phyloP scores from a whole-genome alignment of 2,888 invertebrate species.

The Trachelus tabidus region DNA sequence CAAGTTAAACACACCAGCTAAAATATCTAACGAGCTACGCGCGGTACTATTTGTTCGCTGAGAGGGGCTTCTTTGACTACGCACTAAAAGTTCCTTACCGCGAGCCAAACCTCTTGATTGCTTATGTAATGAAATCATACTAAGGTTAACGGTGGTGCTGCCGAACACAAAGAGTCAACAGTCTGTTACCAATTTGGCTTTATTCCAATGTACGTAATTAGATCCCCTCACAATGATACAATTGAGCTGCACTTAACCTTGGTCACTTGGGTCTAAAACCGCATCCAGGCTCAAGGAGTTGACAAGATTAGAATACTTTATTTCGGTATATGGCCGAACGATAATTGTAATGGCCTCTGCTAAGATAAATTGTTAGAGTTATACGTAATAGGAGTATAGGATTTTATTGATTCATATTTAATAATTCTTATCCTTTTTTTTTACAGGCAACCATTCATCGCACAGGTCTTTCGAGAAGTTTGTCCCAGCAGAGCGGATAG shows the following conservation, averaged over 20 bases:
- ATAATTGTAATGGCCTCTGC: background rate
- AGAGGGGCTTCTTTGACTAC: constrained; percentile 2
- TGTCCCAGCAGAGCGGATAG: constrained; percentile 81
- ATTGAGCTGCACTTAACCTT: constrained; percentile 48
- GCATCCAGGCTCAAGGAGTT: background rate
- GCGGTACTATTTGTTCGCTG: background rate
- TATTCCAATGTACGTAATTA: constrained; percentile 57
- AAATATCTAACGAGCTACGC: background rate
- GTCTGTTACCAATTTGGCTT: constrained; percentile 56
- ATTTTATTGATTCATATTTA: background rate
- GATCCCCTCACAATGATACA: constrained; percentile 45
- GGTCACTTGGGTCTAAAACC: constrained; percentile 7
- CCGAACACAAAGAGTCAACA: constrained; percentile 42
- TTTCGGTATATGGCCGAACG: background rate
- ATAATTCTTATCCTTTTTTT: constrained; percentile 39
- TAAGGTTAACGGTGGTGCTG: constrained; percentile 40
- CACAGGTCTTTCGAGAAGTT: constrained; percentile 82
- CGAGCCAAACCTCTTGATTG: constrained; percentile 26
- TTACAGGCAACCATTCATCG: constrained; percentile 80
- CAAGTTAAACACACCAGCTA: background rate
- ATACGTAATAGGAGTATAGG: background rate
- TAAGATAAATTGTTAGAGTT: background rate
- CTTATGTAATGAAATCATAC: constrained; percentile 38
- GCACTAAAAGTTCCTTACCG: constrained; percentile 8
- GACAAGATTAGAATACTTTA: background rate